Base-by-base conservation (phyloP, 2,888 invertebrate species). In the Hypselothyrea guttata region DNA sequence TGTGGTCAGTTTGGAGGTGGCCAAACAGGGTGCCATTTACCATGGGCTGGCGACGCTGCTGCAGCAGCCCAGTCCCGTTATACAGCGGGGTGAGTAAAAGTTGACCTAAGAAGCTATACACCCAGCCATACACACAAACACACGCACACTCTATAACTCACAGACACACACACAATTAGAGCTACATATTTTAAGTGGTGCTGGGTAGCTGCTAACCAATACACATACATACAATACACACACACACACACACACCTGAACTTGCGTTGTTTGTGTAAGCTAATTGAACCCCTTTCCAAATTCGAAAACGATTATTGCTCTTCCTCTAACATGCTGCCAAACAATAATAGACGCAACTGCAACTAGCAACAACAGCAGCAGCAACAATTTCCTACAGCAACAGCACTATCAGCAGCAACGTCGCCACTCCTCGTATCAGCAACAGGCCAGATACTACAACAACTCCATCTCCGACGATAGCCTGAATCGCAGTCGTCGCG, bases 21-120 rank as follows among this genome's bases (percentile, higher is more conserved):
- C 98, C 16, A 99, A 99, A 90, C 98, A 98, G 90, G 99, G 98
- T 45, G 99, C 99, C 45, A 95, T 98, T 84, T 95, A 96, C 88
- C 98, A 99, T 91, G 99, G 99, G 18, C 91, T 99, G 52, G 98
- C 98, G 11, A 97, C 97, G 11, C 91, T 98, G 59, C 91, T 98
- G 45, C 96, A 96, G 77, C 97, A 98, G 88, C 98, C 98, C 8
- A 96, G 96, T 78, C 96, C 96, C 49, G 93, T 94, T 65, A 94
- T 94, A 89, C 92, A 93, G 84, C 92, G 94, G 92, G 95, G 95
- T 95, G 91, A 90, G 90, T 88, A 71, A 22, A 22, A 22, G 41
- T 51, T 46, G 37, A 53, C 38, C 35, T 37, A 40, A 28, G 9
- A 44, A 15, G 52, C 22, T 5, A 22, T 5, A 57, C 56, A 33